Evolutionary conservation across 2,113 vertebrate species (phyloP).

Genomic region (Odocoileus virginianus): DNA sequence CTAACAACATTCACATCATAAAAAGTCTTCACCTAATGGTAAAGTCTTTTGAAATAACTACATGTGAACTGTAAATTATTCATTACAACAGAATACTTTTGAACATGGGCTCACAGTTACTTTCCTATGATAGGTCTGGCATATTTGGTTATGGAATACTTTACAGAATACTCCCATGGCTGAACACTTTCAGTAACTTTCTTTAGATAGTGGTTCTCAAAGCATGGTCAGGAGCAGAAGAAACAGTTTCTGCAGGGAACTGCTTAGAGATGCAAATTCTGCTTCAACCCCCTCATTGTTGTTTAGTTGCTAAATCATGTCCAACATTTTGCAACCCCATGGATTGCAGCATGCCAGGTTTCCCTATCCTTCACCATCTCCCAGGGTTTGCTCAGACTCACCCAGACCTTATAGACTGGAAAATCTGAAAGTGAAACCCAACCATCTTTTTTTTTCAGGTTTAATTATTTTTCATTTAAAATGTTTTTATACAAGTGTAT

Average conservation of each 20-base stretch:
- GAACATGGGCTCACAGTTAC: neutral
- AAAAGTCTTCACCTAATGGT: neutral
- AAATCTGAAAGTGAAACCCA: neutral
- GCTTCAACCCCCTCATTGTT: neutral
- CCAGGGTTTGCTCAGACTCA: neutral
- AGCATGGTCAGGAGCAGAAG: neutral
- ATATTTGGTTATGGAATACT: neutral
- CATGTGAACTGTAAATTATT: neutral
- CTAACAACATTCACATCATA: neutral
- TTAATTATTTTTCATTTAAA: neutral
- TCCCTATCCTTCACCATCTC: neutral
- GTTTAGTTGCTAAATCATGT: neutral
- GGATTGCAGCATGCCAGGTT: neutral
- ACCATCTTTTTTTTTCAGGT: neutral
- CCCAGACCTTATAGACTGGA: neutral
- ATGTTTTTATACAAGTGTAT: neutral
- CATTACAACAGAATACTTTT: neutral
- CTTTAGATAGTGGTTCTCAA: neutral
- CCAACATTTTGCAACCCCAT: neutral
- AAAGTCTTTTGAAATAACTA: neutral
- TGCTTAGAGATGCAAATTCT: neutral
- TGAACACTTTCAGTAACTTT: neutral
- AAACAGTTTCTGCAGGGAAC: neutral
- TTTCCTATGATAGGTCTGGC: neutral
- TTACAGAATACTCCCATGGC: neutral